phyloP scores from a whole-genome alignment of 1,140 invertebrate species.

The Hypothenemus hampei region DNA sequence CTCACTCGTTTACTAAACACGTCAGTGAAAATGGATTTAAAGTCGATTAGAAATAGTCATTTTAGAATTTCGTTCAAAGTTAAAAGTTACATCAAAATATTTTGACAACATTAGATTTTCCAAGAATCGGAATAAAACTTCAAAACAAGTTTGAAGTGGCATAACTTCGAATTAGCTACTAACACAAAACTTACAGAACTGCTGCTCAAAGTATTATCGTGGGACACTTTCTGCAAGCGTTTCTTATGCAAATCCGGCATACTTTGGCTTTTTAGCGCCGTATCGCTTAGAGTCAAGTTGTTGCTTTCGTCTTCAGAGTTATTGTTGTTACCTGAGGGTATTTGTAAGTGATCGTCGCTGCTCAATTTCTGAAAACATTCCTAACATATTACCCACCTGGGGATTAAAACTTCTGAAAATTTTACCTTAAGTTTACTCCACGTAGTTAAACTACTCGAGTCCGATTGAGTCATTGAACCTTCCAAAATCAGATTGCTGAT shows the following conservation, averaged over 20 bases:
- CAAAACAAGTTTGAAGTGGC: neutral
- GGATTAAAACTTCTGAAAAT: neutral
- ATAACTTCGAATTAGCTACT: too few species aligned
- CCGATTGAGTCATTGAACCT: conserved; percentile 75
- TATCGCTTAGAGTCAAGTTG: conserved; percentile 47
- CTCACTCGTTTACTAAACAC: too few species aligned
- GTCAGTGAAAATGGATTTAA: too few species aligned
- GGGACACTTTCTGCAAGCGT: conserved; percentile 34
- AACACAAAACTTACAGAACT: conserved; percentile 55
- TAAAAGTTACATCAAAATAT: too few species aligned
- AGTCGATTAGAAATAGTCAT: too few species aligned
- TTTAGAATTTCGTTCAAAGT: neutral
- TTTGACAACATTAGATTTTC: too few species aligned
- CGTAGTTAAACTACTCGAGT: conserved; percentile 72
- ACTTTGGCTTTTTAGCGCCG: conserved; percentile 63
- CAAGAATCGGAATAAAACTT: too few species aligned
- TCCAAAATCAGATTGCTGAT: conserved; percentile 47
- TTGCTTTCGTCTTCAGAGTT: conserved; percentile 47
- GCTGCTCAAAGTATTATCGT: conserved; percentile 40
- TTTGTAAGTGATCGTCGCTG: conserved; percentile 47
- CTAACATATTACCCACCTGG: neutral
- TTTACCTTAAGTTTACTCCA: conserved; percentile 70
- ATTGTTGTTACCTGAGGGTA: conserved; percentile 76
- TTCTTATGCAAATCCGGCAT: conserved; percentile 61
- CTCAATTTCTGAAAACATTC: conserved; percentile 44